Evolutionary conservation across 2,797 vertebrate species (phyloP).

Genomic region (Parotocinclus haroldoi): DNA sequence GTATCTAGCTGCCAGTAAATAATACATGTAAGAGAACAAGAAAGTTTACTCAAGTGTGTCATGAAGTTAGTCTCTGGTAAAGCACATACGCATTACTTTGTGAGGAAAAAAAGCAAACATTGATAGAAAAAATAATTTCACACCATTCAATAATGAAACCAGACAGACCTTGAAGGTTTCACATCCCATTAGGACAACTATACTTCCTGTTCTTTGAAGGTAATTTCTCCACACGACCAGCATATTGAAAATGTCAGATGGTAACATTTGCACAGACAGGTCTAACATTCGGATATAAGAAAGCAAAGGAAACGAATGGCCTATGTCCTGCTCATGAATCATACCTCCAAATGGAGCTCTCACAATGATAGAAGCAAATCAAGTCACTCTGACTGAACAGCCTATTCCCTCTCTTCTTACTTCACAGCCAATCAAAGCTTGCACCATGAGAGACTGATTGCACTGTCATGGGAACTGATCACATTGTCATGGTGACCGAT

Average conservation of each 20-base stretch:
- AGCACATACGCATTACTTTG: no score
- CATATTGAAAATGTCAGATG: constrained; percentile 50
- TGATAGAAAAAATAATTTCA: constrained; percentile 52
- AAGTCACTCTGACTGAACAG: constrained; percentile 17
- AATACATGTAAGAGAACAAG: no score
- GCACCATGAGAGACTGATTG: constrained; percentile 52
- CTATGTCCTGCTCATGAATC: constrained; percentile 57
- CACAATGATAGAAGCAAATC: constrained; percentile 16
- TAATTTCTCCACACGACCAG: constrained; percentile 33
- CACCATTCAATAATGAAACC: constrained; percentile 68
- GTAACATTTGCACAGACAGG: constrained; percentile 16
- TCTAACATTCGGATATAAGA: constrained; percentile 43
- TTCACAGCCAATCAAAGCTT: constrained; percentile 40
- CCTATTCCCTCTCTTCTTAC: background rate
- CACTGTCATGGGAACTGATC: constrained; percentile 41
- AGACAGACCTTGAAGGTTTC: constrained; percentile 60
- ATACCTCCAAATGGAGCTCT: constrained; percentile 55
- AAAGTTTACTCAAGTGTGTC: no score
- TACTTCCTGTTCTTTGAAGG: constrained; percentile 50
- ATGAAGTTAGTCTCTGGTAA: no score
- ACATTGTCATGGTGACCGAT: constrained; percentile 36
- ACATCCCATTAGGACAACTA: constrained; percentile 44
- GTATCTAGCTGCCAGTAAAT: no score
- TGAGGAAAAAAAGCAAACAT: no score
- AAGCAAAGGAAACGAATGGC: constrained; percentile 34